phyloP scores from a whole-genome alignment of 2,797 vertebrate species.

The Oophaga sylvatica region DNA sequence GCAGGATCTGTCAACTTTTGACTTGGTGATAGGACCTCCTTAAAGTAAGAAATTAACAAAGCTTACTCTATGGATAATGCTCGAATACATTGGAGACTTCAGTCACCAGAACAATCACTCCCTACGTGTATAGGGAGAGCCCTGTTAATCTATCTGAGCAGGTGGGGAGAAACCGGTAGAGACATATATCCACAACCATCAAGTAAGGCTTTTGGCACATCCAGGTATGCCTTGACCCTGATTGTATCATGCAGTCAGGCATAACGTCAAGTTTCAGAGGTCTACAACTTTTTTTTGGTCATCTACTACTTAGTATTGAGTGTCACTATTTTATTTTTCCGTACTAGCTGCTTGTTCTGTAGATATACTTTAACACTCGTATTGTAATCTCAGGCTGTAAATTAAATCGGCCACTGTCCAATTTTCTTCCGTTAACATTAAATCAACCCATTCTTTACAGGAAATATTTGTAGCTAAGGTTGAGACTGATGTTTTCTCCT shows the following conservation, averaged over 20 bases:
- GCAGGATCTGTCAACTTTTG: no score
- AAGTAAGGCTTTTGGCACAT: not conserved
- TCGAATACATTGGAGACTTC: no score
- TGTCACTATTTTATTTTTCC: not conserved
- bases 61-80: no score
- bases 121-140: no score
- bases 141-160: no score
- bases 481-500: constrained; percentile 9
- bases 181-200: not conserved
- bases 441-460: not conserved
- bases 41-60: no score
- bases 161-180: no score
- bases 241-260: not conserved
- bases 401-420: not conserved
- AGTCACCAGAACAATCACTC: no score
- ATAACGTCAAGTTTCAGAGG: not conserved
- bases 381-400: constrained; percentile 10
- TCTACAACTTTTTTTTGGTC: not conserved
- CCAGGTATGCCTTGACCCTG: not conserved
- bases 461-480: constrained; percentile 2
- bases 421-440: not conserved
- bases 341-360: not conserved
- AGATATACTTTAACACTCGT: not conserved
- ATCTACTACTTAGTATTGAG: no score
- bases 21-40: no score